Conservation (phyloP, 2,888 invertebrate species). For the Trichacis sp. region DNA sequence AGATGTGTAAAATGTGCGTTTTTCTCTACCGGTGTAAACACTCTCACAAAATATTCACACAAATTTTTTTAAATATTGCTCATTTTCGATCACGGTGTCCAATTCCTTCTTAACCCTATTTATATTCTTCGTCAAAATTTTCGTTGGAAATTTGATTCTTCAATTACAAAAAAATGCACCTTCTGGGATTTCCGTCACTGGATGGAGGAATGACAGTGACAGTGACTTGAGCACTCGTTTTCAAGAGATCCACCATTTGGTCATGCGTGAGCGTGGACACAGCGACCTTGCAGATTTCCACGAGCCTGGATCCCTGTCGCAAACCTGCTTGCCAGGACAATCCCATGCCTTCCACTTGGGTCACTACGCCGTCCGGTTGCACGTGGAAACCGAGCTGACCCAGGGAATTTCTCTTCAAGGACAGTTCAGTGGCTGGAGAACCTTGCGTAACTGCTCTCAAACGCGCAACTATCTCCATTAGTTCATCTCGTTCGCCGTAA, state of each 20-base stretch:
- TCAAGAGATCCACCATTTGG: slow-evolving; percentile 91
- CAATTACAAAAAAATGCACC: too few relatives aligned
- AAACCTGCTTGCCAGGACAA: slow-evolving; percentile 86
- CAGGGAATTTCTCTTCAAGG: slow-evolving; percentile 82
- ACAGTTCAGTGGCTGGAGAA: slow-evolving; percentile 83
- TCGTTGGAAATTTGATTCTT: too few relatives aligned
- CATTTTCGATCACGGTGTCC: too few relatives aligned
- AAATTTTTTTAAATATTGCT: too few relatives aligned
- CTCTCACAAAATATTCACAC: too few relatives aligned
- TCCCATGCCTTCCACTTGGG: slow-evolving; percentile 86
- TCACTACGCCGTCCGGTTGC: slow-evolving; percentile 93
- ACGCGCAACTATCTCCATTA: slow-evolving; percentile 83
- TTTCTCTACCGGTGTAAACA: too few relatives aligned
- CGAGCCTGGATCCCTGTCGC: slow-evolving; percentile 87
- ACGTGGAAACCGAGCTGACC: slow-evolving; percentile 92
- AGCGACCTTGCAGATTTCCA: slow-evolving; percentile 92
- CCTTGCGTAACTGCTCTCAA: slow-evolving; percentile 84
- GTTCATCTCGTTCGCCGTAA: slow-evolving; percentile 77
- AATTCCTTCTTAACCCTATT: too few relatives aligned
- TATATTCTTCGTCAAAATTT: too few relatives aligned
- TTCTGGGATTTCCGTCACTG: slow-evolving; percentile 77
- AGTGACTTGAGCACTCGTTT: slow-evolving; percentile 89
- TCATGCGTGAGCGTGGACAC: slow-evolving; percentile 91
- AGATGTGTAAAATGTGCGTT: too few relatives aligned
- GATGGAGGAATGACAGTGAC: slow-evolving; percentile 84